Evolutionary conservation across 2,797 vertebrate genomes (phyloP), one percentile per base, ranked within the genome.

Genomic region (Tachyglossus aculeatus): DNA sequence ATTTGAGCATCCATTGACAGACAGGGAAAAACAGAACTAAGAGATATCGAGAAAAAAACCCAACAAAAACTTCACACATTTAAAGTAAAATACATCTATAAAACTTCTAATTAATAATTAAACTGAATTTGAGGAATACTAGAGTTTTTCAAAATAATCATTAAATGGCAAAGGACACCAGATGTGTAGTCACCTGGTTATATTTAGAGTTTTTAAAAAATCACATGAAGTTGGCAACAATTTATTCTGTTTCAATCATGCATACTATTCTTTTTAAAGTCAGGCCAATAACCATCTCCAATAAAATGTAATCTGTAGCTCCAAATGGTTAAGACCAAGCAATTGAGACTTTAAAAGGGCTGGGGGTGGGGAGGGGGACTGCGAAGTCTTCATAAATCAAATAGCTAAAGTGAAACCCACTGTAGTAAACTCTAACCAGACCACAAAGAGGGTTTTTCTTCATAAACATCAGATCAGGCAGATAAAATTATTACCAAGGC

Each of bases 391-490:
- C 31, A 56, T 56, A 90, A 72, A 81, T 81, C 83, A 82, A 59
- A 77, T 0, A 2, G 71, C 18, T 5, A 58, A 81, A 82, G 60
- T 53, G 74, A 41, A 78, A 60, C 27, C 59, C n/a, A 52, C 67
- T 56, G 57, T 7, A 83, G 76, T 61, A 77, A 91, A 80, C 71
- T 78, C 79, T 71, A 78, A 67, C 81, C 83, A 89, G 89, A 84
- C 80, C 88, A 84, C 87, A 88, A 86, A 77, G 85, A 81, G 78
- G 81, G 83, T 54, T 84, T 81, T 84, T 90, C 91, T 91, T 88
- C 89, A 90, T 84, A 90, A 90, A 89, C 88, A 92, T 90, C 89
- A 87, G 91, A 88, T 91, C 89, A 88, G 90, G 85, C 88, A 88
- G 91, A 89, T 85, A 67, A 85, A 89, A 92, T 89, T 89, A 91